Percentiles rank a stretch among this genome's conserved stretches.
Evolutionary conservation across 2,888 invertebrate species (phyloP).

Genomic region (Auanema freiburgensis): DNA sequence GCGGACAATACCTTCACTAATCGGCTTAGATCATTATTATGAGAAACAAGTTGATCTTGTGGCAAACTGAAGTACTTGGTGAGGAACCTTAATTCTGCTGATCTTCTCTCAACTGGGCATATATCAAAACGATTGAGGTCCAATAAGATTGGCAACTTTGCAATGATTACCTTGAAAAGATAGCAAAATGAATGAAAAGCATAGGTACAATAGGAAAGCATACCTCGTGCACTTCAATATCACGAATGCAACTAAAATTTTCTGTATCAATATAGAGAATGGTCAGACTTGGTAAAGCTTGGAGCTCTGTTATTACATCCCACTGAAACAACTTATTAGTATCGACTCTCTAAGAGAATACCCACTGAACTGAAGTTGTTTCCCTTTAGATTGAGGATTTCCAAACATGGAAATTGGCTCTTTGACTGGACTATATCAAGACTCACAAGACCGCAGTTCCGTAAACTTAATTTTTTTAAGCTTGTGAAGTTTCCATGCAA

Average conservation of each 20-base stretch:
- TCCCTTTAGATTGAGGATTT: conserved; percentile 29
- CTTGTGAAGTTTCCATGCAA: conserved; percentile 28
- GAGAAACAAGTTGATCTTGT: conserved; percentile 20
- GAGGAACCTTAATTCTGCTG: conserved; percentile 45
- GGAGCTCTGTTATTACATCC: conserved; percentile 33
- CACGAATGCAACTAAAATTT: conserved; percentile 27
- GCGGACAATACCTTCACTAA: conserved; percentile 23
- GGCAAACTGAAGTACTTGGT: conserved; percentile 37
- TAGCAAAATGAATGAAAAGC: not conserved
- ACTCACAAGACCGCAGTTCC: conserved; percentile 27
- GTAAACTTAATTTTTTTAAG: conserved; percentile 27
- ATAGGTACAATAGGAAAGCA: not conserved
- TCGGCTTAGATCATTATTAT: conserved; percentile 35
- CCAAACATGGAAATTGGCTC: conserved; percentile 27
- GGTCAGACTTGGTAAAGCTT: conserved; percentile 22
- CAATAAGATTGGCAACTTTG: conserved; percentile 38
- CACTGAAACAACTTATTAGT: conserved; percentile 23
- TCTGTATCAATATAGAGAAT: conserved; percentile 35
- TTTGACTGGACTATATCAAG: conserved; percentile 16
- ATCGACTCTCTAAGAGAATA: not conserved
- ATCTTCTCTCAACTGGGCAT: conserved; percentile 39
- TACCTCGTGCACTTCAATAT: conserved; percentile 37
- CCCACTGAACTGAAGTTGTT: conserved; percentile 22
- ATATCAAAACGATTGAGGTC: conserved; percentile 49
- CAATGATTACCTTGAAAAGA: conserved; percentile 37